These are phyloP conservation scores for Cotesia glomerata DNA, from an alignment of 1,140 invertebrate genomes.

Conservation along the genomic window DNA sequence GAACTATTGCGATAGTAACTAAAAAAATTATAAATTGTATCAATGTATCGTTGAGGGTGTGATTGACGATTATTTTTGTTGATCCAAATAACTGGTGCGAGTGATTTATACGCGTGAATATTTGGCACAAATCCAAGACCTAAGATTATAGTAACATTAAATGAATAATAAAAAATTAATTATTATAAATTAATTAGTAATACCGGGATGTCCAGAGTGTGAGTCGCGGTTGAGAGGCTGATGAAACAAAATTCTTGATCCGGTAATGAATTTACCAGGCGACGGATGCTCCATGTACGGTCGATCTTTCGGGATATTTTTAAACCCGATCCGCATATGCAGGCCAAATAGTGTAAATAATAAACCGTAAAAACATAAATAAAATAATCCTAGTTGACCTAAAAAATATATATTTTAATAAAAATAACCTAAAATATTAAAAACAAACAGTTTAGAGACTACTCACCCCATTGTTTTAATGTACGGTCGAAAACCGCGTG, in stretches of 20 bases:
- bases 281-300: conserved; percentile 38
- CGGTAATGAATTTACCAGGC: neutral
- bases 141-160: conserved; percentile 16
- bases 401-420: conserved; percentile 37
- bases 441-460: neutral
- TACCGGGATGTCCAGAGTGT: conserved; percentile 29
- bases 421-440: neutral
- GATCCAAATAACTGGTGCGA: conserved; percentile 41
- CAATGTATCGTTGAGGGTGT: conserved; percentile 33
- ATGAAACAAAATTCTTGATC: neutral
- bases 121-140: conserved; percentile 46
- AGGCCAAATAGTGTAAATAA: conserved; percentile 76
- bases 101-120: conserved; percentile 26
- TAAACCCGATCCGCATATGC: conserved; percentile 49
- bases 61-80: conserved; percentile 16
- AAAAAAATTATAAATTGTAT: conserved; percentile 33
- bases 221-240: conserved; percentile 19
- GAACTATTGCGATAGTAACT: neutral
- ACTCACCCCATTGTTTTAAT: conserved; percentile 74
- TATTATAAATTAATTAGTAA: neutral
- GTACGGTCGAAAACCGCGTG: conserved; percentile 74
- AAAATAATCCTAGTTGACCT: conserved; percentile 81
- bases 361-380: conserved; percentile 80
- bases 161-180: neutral
- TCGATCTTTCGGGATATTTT: conserved; percentile 38